phyloP scores from a whole-genome alignment of 2,888 invertebrate species.

The Pedicia rivosa region DNA sequence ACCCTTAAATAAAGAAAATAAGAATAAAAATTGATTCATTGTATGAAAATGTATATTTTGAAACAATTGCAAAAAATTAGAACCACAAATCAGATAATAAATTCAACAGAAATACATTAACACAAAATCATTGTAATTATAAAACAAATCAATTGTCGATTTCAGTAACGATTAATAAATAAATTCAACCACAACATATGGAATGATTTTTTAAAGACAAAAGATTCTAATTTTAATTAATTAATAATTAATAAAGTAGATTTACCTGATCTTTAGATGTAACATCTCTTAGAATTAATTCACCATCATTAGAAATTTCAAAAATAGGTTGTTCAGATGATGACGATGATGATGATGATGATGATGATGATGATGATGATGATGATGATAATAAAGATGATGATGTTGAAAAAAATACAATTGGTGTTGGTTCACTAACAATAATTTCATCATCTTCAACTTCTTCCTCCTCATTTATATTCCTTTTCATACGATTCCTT shows the following conservation, averaged over 20 bases:
- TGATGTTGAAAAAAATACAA: slow-evolving; percentile 10
- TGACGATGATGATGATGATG: slow-evolving; percentile 12
- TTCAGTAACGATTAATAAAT: too few species aligned
- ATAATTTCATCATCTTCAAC: slow-evolving; percentile 12
- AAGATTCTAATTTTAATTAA: too few species aligned
- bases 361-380: slow-evolving; percentile 11
- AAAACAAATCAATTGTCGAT: too few species aligned
- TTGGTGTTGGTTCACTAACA: slow-evolving; percentile 6
- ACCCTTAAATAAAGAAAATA: slow-evolving; percentile 13
- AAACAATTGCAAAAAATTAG: too few species aligned
- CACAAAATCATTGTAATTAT: too few species aligned
- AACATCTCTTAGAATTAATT: slow-evolving; percentile 15
- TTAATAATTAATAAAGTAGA: too few species aligned
- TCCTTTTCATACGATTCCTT: slow-evolving; percentile 1
- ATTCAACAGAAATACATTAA: too few species aligned
- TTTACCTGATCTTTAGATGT: slow-evolving; percentile 15
- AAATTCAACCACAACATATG: too few species aligned
- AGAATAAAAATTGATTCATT: too few species aligned
- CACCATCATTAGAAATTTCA: slow-evolving; percentile 16
- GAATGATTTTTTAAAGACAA: too few species aligned
- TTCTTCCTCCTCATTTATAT: slow-evolving; percentile 11
- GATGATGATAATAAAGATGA: slow-evolving; percentile 12
- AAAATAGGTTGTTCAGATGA: slow-evolving; percentile 13
- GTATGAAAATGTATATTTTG: too few species aligned
- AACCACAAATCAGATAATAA: too few species aligned